These are phyloP conservation scores for Dinothrombium tinctorium DNA, from an alignment of 1,140 invertebrate genomes.

Conservation along the genomic window DNA sequence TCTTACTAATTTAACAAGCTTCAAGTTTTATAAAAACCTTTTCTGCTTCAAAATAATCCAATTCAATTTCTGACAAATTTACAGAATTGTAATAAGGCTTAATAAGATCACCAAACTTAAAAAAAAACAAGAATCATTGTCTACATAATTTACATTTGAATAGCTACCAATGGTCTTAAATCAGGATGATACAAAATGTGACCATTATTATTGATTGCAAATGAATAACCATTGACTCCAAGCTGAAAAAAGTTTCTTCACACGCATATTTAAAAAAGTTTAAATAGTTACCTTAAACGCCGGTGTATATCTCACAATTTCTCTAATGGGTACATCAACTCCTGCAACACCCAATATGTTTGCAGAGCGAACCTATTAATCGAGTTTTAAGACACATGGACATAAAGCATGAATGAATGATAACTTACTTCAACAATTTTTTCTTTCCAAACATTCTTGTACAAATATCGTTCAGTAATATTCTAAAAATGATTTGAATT, in stretches of 20 bases:
- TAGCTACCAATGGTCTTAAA: conserved; percentile 64
- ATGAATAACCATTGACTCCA: conserved; percentile 85
- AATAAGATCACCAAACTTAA: conserved; percentile 60
- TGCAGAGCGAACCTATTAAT: conserved; percentile 11
- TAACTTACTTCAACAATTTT: conserved; percentile 20
- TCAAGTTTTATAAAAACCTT: too few relatives aligned
- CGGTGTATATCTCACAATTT: conserved; percentile 72
- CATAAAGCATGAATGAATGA: conserved; percentile 40
- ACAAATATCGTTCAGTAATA: conserved; percentile 11
- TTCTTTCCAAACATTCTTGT: conserved; percentile 15
- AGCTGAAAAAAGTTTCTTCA: conserved; percentile 33
- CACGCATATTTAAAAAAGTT: too few relatives aligned
- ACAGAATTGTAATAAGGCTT: conserved; percentile 79
- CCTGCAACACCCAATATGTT: conserved; percentile 74
- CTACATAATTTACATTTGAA: too few relatives aligned
- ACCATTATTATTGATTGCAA: conserved; percentile 90
- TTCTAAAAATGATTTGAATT: too few relatives aligned
- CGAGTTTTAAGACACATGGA: not conserved
- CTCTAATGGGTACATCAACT: conserved; percentile 71
- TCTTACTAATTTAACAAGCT: too few relatives aligned
- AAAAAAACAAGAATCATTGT: too few relatives aligned
- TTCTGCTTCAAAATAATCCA: conserved; percentile 54
- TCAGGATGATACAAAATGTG: conserved; percentile 91
- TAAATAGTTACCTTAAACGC: conserved; percentile 68
- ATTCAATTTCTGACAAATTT: conserved; percentile 76